Conservation (phyloP, 2,797 vertebrate species). For the Chiloscyllium punctatum region DNA sequence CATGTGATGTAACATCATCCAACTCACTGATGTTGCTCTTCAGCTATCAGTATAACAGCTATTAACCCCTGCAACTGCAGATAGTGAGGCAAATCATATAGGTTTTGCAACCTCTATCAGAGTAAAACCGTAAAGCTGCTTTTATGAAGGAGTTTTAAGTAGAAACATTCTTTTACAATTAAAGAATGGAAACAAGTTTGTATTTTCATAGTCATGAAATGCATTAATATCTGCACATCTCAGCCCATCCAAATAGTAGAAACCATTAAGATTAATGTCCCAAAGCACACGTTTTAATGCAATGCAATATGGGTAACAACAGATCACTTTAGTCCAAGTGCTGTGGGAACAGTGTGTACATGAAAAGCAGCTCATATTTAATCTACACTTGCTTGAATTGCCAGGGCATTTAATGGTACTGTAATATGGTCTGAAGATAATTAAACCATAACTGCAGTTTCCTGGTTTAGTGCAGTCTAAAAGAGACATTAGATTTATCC, state of each 20-base stretch:
- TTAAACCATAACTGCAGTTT: constrained; percentile 22
- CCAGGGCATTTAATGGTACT: constrained; percentile 29
- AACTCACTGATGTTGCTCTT: no score
- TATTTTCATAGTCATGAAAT: not conserved
- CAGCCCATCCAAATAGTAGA: not conserved
- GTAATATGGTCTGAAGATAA: constrained; percentile 21
- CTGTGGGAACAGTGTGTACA: not conserved
- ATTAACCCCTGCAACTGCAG: not conserved
- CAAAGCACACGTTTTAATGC: not conserved
- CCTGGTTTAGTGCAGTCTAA: not conserved
- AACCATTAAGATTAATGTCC: not conserved
- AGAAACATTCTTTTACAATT: not conserved
- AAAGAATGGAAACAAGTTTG: not conserved
- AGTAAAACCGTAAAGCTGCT: not conserved
- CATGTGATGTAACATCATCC: no score
- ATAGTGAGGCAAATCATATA: no score
- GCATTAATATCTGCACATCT: not conserved
- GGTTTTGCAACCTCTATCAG: not conserved
- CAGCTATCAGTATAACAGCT: no score
- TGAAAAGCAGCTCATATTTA: constrained; percentile 6
- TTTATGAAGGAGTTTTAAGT: not conserved
- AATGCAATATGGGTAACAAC: not conserved
- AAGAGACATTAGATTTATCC: constrained; percentile 28
- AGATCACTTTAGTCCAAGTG: not conserved
- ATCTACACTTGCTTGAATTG: not conserved